phyloP scores from a whole-genome alignment of 2,888 invertebrate genomes.

The Cataglyphis altisquamis region DNA sequence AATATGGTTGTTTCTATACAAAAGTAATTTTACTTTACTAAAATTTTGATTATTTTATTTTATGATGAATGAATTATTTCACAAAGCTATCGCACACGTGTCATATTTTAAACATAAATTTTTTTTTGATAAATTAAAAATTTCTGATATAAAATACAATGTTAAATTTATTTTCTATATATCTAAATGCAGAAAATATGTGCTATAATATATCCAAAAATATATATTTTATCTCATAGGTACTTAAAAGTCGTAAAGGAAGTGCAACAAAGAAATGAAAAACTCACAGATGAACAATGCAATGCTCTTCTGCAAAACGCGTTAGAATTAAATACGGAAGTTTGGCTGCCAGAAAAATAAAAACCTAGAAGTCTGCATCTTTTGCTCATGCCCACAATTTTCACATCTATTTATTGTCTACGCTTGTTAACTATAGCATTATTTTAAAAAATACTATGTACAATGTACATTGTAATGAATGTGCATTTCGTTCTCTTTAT shows the following conservation, averaged over 20 bases:
- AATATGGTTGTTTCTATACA: conserved; percentile 81
- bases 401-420: not conserved
- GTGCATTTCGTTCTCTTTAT: not conserved
- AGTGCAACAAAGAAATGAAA: conserved; percentile 86
- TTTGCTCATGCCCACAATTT: conserved; percentile 23
- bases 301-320: conserved; percentile 86
- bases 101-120: not conserved
- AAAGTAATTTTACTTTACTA: conserved; percentile 75
- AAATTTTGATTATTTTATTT: not conserved
- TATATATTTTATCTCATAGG: conserved; percentile 77
- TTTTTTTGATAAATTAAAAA: not conserved
- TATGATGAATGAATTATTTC: not conserved
- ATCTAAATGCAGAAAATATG: not conserved
- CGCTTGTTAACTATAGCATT: not conserved
- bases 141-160: not conserved
- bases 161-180: not conserved
- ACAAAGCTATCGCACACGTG: not conserved
- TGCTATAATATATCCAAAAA: not conserved
- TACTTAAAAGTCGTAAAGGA: conserved; percentile 87
- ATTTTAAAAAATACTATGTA: conserved; percentile 15
- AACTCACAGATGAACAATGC: conserved; percentile 87
- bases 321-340: conserved; percentile 86
- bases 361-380: conserved; percentile 11
- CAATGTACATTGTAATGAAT: conserved; percentile 4
- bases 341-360: conserved; percentile 88